phyloP scores from a whole-genome alignment of 2,113 vertebrate species.

The Nyctereutes procyonoides region DNA sequence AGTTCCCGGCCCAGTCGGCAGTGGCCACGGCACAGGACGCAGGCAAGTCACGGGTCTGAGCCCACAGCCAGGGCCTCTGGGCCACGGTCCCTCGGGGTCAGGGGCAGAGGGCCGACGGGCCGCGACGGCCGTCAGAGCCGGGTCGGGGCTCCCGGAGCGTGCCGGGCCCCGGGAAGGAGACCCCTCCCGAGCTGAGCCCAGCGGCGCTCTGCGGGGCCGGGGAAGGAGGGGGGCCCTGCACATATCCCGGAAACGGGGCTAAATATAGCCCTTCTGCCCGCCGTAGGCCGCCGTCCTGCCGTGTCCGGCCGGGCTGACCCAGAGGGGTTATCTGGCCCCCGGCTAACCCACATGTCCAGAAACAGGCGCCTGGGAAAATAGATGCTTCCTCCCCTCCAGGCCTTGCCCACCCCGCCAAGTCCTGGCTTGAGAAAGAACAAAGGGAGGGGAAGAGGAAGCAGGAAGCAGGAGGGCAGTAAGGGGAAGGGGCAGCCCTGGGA shows the following conservation, averaged over 20 bases:
- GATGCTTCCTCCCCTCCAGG: not conserved
- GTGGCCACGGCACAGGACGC: not conserved
- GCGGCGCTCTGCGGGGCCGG: accelerated
- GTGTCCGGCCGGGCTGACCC: not conserved
- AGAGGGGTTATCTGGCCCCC: not conserved
- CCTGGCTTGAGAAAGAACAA: not conserved
- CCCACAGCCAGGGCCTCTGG: not conserved
- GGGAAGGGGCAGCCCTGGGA: not conserved
- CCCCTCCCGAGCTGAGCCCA: not conserved
- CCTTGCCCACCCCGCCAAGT: not conserved
- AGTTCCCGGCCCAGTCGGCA: conserved; percentile 67
- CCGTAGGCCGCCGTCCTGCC: not conserved
- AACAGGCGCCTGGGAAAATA: conserved; percentile 51
- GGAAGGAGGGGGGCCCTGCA: not conserved
- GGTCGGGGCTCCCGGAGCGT: not conserved
- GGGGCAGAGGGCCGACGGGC: not conserved
- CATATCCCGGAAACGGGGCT: not conserved
- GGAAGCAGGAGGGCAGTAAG: conserved; percentile 39
- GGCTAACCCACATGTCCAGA: not conserved
- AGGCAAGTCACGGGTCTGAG: conserved; percentile 49
- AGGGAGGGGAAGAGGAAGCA: conserved; percentile 25
- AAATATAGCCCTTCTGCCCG: conserved; percentile 36
- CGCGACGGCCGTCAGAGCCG: not conserved
- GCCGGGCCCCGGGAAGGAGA: no score
- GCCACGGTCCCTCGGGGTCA: not conserved